Evolutionary conservation across 2,113 vertebrate genomes (phyloP), one percentile per base, ranked within the genome.

Genomic region (Furnarius figulus): DNA sequence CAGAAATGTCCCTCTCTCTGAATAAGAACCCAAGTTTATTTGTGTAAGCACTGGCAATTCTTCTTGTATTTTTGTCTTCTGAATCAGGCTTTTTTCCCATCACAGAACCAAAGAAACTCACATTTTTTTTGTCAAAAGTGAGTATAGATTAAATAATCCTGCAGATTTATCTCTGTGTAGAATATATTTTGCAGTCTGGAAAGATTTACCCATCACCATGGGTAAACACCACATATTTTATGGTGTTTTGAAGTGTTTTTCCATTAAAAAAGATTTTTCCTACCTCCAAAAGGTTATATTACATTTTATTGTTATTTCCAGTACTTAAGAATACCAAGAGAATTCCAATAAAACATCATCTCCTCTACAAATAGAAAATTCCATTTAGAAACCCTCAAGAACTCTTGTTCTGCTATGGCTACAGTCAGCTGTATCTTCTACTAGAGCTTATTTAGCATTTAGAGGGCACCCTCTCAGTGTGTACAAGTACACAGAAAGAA

Each of bases 381-480:
- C 22, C 8, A 39, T 47, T 67, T 66, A 0, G 33, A 59, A 91
- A 89, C 52, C 5, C 16, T 44, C 73, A 11, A 24, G 22, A 70
- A 42, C 21, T 82, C 49, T 59, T 46, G 14, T 75, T 91, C 40
- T 87, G 24, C 46, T 85, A 5, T 61, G 18, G 37, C 67, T 72
- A 61, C 47, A 79, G 25, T 65, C 25, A 82, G 17, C 39, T 91
- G 67, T 81, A 55, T 89, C 52, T 94, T 95, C 65, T 68, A 5
- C 40, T 65, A 37, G 49, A 87, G 23, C 22, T 73, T 72, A 94
- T 93, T 87, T 79, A 85, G 22, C 82, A 74, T 91, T 95, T 91
- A 83, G 63, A 93, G 30, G 25, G 27, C 67, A 96, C 44, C 12
- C 4, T 90, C 59, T 74, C 50, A 86, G 62, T 83, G 21, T 83